Base-by-base conservation (phyloP, 2,888 invertebrate species). In the Amblyjoppa proteus region DNA sequence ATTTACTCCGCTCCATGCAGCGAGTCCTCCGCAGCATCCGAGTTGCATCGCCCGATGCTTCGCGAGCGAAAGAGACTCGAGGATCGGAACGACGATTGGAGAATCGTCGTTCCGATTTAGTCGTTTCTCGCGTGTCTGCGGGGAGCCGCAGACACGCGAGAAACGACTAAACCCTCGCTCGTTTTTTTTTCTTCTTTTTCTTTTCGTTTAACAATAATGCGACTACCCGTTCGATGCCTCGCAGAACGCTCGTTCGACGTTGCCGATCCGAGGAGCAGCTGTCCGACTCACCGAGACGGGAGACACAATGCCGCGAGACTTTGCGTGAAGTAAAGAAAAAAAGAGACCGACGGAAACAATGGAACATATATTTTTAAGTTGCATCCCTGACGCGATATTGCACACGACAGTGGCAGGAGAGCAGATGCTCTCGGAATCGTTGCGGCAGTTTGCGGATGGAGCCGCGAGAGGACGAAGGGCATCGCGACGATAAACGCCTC, bases 401-500 rank as follows among this genome's bases (percentile, higher is more conserved):
- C 84, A 82, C 86, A 56, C 74, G 75, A 82, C 81, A 83, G 81
- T 75, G 86, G 83, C 74, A 66, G 74, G 1, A 6, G 2, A 34
- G 7, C 64, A 31, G 31, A 34, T 31, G 13, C 13, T 20, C 20
- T 64, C 16, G 64, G 31, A 34, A 34, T 64, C 11, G 64, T 64
- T 61, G 13, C 28, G 13, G 16, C 31, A 31, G 61, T 61, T 61
- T 61, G 53, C 25, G 31, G 61, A 28, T 64, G 66, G 38, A 68
- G 71, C 70, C 41, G 31, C 69, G 68, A 66, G 49, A 49, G 51
- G 58, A 78, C 80, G 79, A 80, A 68, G 51, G 58, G 61, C 61
- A 76, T 45, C 69, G 81, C 81, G 86, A 64, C 86, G 85, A 88
- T 89, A 87, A 89, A 88, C 89, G 85, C 85, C 88, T 84, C 86